phyloP scores from a whole-genome alignment of 2,797 vertebrate genomes.

The Rallus crepitans region DNA sequence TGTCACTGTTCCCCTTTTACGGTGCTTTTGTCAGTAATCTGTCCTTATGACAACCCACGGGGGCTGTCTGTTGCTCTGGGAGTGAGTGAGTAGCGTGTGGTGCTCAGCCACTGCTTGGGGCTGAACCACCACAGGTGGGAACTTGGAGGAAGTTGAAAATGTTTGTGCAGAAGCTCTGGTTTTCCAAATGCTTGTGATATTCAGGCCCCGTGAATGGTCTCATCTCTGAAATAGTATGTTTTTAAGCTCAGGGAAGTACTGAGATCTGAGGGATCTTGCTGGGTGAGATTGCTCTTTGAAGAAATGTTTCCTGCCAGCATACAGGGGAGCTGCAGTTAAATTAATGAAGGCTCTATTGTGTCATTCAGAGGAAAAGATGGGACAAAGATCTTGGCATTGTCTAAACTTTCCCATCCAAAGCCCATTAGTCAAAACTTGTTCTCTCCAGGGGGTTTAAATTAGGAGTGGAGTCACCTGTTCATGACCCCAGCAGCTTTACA shows the following conservation, averaged over 20 bases:
- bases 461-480: slow-evolving; percentile 30
- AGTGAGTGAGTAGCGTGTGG: too few species aligned
- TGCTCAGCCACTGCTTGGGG: too few species aligned
- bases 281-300: slow-evolving; percentile 50
- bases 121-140: not conserved
- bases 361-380: not conserved
- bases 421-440: slow-evolving; percentile 38
- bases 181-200: not conserved
- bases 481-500: slow-evolving; percentile 21
- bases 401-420: slow-evolving; percentile 9
- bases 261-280: slow-evolving; percentile 54
- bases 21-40: too few species aligned
- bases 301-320: slow-evolving; percentile 29
- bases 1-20: too few species aligned
- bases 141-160: not conserved
- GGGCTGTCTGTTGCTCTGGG: too few species aligned
- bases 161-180: not conserved
- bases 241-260: slow-evolving; percentile 16
- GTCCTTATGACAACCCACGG: too few species aligned
- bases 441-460: not conserved
- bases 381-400: slow-evolving; percentile 21
- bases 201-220: not conserved
- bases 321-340: slow-evolving; percentile 35
- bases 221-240: not conserved
- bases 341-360: slow-evolving; percentile 26